Evolutionary conservation across 2,888 invertebrate genomes (phyloP).

Genomic region (Drosophila mayaguana): DNA sequence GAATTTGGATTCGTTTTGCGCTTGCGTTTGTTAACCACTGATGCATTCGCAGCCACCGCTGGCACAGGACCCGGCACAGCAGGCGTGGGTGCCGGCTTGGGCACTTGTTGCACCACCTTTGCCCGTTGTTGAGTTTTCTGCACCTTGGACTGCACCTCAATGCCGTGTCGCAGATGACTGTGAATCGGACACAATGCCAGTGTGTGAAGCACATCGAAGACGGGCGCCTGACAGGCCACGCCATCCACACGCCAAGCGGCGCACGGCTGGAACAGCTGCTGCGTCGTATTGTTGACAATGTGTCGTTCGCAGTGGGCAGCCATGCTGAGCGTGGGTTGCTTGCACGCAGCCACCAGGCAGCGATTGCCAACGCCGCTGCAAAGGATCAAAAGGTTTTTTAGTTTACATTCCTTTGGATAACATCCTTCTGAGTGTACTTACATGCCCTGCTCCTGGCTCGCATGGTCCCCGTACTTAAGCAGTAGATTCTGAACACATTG

Average conservation of each 20-base stretch:
- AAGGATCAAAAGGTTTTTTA: background rate
- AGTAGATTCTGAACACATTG: constrained; percentile 82
- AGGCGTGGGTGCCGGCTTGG: constrained; percentile 22
- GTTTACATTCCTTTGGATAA: background rate
- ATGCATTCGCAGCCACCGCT: constrained; percentile 9
- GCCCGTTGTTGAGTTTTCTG: constrained; percentile 14
- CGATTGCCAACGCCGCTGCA: constrained; percentile 74
- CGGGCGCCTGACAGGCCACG: constrained; percentile 91
- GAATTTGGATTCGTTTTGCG: constrained; percentile 68
- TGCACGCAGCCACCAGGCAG: constrained; percentile 79
- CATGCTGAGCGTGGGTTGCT: constrained; percentile 82
- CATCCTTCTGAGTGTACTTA: constrained; percentile 37
- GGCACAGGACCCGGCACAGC: constrained; percentile 26
- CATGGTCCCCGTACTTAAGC: constrained; percentile 79
- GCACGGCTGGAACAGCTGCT: constrained; percentile 92
- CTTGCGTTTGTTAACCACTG: constrained; percentile 57
- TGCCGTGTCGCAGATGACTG: constrained; percentile 91
- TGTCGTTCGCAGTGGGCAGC: constrained; percentile 93
- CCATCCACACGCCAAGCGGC: constrained; percentile 92
- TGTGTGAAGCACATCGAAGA: constrained; percentile 91
- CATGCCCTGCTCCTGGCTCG: constrained; percentile 73
- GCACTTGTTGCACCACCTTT: constrained; percentile 12
- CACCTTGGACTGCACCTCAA: constrained; percentile 71
- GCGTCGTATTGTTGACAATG: constrained; percentile 93
- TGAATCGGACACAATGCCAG: constrained; percentile 95